Percentiles rank a stretch among this genome's conserved stretches.
Conservation (phyloP, 2,113 vertebrate genomes). For the Numenius arquata region DNA sequence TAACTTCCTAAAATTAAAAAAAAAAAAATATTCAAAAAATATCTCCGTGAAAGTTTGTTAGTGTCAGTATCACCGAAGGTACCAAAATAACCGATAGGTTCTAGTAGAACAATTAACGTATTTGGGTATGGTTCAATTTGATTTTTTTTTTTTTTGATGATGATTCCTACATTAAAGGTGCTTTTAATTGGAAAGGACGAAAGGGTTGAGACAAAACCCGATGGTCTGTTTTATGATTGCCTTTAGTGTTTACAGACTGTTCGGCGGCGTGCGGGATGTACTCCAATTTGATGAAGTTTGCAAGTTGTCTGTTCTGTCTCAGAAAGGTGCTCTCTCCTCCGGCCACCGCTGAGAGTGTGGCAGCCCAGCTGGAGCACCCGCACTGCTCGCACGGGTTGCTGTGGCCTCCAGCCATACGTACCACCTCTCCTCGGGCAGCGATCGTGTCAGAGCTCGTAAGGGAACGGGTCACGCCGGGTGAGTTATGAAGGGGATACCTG, state of each 20-base stretch:
- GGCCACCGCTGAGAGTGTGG: fast-evolving
- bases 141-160: neutral
- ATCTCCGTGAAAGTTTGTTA: neutral
- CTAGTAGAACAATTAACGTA: neutral
- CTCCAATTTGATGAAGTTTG: neutral
- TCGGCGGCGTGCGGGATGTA: neutral
- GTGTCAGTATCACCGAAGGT: neutral
- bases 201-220: neutral
- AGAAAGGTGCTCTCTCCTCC: neutral
- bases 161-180: neutral
- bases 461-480: neutral
- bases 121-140: neutral
- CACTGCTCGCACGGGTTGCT: neutral
- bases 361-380: neutral
- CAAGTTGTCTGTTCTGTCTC: neutral
- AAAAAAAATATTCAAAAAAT: neutral
- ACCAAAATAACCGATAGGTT: neutral
- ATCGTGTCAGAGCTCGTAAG: neutral
- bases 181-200: neutral
- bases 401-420: neutral
- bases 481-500: neutral
- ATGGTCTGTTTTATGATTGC: neutral
- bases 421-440: neutral
- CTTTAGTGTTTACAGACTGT: neutral
- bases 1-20: neutral